Percentiles rank a stretch among this genome's conserved stretches.
Evolutionary conservation across 2,797 vertebrate species (phyloP).

Genomic region (Molossus alvarezi): DNA sequence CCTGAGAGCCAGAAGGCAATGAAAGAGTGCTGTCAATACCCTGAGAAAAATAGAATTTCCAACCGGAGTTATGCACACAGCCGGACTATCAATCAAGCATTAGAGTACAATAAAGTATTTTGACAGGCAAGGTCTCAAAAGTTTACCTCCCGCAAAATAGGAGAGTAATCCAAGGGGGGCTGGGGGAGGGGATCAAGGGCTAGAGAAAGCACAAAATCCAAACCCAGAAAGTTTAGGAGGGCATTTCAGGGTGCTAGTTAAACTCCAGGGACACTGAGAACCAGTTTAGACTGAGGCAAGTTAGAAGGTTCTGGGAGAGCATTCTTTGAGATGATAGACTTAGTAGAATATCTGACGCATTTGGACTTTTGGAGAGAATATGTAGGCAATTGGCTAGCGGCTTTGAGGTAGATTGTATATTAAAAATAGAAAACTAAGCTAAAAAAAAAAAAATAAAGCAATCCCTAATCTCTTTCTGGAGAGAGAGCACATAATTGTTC

Average conservation of each 20-base stretch:
- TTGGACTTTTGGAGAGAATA: background rate
- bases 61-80: background rate
- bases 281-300: background rate
- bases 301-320: background rate
- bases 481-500: background rate
- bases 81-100: background rate
- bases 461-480: background rate
- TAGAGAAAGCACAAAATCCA: background rate
- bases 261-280: no score
- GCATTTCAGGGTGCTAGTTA: background rate
- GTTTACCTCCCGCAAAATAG: background rate
- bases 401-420: background rate
- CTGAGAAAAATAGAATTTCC: background rate
- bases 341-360: background rate
- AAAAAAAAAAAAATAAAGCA: background rate
- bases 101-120: background rate
- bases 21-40: background rate
- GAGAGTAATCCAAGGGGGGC: background rate
- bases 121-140: background rate
- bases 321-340: background rate
- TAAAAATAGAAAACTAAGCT: background rate
- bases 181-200: background rate
- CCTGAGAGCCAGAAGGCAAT: background rate
- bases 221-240: background rate
- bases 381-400: background rate